Percentiles rank a stretch among this genome's conserved stretches.
Conservation (phyloP, 2,888 invertebrate species). For the Thecophora atra region DNA sequence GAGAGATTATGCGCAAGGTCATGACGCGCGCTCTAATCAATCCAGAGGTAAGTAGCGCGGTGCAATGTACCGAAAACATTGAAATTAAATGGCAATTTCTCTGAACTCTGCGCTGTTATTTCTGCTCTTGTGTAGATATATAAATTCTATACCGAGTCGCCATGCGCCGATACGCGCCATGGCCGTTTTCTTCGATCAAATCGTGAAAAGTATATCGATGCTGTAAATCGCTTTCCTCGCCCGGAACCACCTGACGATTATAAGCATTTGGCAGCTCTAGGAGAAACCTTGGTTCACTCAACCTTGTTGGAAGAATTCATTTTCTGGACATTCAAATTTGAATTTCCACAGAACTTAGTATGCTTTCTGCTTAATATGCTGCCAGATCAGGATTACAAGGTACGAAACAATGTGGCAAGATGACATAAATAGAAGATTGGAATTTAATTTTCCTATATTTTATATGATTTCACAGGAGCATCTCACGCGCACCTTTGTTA, state of each 20-base stretch:
- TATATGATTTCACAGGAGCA: slow-evolving; percentile 75
- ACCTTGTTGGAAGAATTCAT: slow-evolving; percentile 94
- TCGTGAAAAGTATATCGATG: slow-evolving; percentile 80
- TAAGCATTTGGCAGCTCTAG: slow-evolving; percentile 81
- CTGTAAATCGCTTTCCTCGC: slow-evolving; percentile 81
- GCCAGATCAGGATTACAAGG: slow-evolving; percentile 94
- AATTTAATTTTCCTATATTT: not conserved
- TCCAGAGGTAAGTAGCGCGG: slow-evolving; percentile 72
- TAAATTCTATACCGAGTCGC: slow-evolving; percentile 74
- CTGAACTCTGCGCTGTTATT: slow-evolving; percentile 2
- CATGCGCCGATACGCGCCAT: slow-evolving; percentile 76
- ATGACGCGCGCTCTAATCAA: slow-evolving; percentile 92
- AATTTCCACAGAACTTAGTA: slow-evolving; percentile 96
- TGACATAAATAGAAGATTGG: not conserved
- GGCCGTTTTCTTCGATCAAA: slow-evolving; percentile 79
- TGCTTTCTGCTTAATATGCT: slow-evolving; percentile 94
- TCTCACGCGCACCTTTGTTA: slow-evolving; percentile 91
- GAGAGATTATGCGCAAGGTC: slow-evolving; percentile 92
- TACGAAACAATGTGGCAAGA: slow-evolving; percentile 53
- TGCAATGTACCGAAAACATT: not conserved
- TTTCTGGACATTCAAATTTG: slow-evolving; percentile 97
- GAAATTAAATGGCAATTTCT: slow-evolving; percentile 18
- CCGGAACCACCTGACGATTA: slow-evolving; percentile 79
- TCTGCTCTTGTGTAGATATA: slow-evolving; percentile 71
- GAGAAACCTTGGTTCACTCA: slow-evolving; percentile 80